Conservation (phyloP, 2,888 invertebrate genomes). For the Baccha elongata region DNA sequence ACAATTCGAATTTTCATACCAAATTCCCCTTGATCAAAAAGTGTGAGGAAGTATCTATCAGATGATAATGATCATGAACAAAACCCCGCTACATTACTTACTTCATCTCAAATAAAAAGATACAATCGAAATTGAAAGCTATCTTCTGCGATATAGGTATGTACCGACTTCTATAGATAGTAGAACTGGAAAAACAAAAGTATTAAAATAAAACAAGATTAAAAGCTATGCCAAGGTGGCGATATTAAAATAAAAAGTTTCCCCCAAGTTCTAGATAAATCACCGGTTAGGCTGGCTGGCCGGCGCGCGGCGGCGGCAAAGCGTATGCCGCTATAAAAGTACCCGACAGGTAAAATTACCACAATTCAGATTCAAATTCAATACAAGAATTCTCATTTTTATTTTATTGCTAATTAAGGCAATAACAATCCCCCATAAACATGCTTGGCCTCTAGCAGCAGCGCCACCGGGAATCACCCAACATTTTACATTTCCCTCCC, state of each 20-base stretch:
- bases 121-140: background rate
- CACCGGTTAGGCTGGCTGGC: background rate
- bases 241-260: background rate
- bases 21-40: conserved; percentile 21
- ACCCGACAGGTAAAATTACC: conserved; percentile 13
- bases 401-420: conserved; percentile 16
- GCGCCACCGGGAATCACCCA: conserved; percentile 30
- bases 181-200: conserved; percentile 24
- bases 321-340: conserved; percentile 23
- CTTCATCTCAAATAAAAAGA: background rate
- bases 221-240: background rate
- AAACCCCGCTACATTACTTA: background rate
- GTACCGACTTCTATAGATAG: background rate
- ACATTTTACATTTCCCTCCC: background rate
- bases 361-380: background rate
- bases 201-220: conserved; percentile 6
- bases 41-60: conserved; percentile 18
- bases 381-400: background rate
- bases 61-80: background rate
- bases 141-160: background rate
- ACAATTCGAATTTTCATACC: conserved; percentile 7
- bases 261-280: conserved; percentile 22
- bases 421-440: conserved; percentile 41
- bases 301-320: too few relatives aligned
- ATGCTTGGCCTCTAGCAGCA: conserved; percentile 24